Conservation (phyloP, 2,113 vertebrate genomes). For the Oophaga pumilio region DNA sequence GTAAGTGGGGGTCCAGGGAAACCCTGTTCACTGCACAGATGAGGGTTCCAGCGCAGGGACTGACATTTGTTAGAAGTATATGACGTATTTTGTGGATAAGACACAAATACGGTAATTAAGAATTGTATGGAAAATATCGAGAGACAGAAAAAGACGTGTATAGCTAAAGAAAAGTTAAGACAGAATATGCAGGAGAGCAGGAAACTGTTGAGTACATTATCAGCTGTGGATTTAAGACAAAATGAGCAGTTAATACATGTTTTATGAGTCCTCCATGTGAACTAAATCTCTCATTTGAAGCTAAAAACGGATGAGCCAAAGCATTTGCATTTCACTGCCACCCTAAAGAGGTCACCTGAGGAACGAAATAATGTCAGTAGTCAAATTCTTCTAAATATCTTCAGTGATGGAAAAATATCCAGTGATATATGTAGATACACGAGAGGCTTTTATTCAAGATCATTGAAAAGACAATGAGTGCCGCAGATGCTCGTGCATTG, state of each 20-base stretch:
- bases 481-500: slow-evolving; percentile 24
- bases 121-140: neutral
- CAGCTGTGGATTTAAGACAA: slow-evolving; percentile 28
- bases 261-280: slow-evolving; percentile 50
- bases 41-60: too few relatives aligned
- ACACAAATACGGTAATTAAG: neutral
- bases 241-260: slow-evolving; percentile 53
- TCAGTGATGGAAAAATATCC: slow-evolving; percentile 44
- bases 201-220: slow-evolving; percentile 36
- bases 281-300: slow-evolving; percentile 56
- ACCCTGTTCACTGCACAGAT: too few relatives aligned
- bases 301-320: slow-evolving; percentile 39
- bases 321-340: slow-evolving; percentile 51
- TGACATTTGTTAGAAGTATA: too few relatives aligned
- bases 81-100: neutral
- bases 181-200: neutral
- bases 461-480: slow-evolving; percentile 49
- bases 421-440: slow-evolving; percentile 43
- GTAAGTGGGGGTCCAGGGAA: too few relatives aligned
- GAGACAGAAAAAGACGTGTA: neutral
- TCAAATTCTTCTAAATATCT: slow-evolving; percentile 49
- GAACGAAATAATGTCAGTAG: slow-evolving; percentile 41
- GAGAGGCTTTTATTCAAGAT: slow-evolving; percentile 47
- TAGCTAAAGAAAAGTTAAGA: neutral
- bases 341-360: slow-evolving; percentile 50